Evolutionary conservation across 2,888 invertebrate genomes (phyloP).

Genomic region (Drosophila mimetica): DNA sequence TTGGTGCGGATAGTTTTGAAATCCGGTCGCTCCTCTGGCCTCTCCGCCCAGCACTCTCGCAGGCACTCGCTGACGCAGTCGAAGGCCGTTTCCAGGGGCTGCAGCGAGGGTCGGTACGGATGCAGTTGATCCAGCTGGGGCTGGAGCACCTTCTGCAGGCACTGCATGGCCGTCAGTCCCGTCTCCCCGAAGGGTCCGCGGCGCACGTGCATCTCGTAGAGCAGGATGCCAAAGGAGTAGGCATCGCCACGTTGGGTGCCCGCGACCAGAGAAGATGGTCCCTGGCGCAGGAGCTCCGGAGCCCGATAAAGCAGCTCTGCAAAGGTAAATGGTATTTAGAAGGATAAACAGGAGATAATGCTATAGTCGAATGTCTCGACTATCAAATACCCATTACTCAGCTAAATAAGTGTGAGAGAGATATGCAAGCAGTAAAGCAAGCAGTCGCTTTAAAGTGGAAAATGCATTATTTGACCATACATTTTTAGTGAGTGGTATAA

Average conservation of each 20-base stretch:
- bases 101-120: slow-evolving; percentile 88
- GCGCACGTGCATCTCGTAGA: slow-evolving; percentile 94
- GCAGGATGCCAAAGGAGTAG: slow-evolving; percentile 93
- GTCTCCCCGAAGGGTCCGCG: slow-evolving; percentile 93
- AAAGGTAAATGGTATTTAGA: background rate
- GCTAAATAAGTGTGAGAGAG: no score
- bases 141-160: slow-evolving; percentile 83
- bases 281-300: slow-evolving; percentile 90
- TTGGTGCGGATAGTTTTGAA: slow-evolving; percentile 92
- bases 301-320: slow-evolving; percentile 91
- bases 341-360: slow-evolving; percentile 3
- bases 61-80: slow-evolving; percentile 94
- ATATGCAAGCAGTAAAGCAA: no score
- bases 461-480: no score
- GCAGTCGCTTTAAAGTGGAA: no score
- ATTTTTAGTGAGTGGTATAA: no score
- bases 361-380: no score
- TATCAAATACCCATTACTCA: no score
- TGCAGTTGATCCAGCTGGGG: slow-evolving; percentile 75
- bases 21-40: slow-evolving; percentile 91
- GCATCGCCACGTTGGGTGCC: slow-evolving; percentile 92
- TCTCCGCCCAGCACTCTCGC: slow-evolving; percentile 94
- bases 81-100: slow-evolving; percentile 91
- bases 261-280: slow-evolving; percentile 81
- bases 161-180: slow-evolving; percentile 88